Conservation (phyloP, 2,797 vertebrate species). For the Karalla daura region DNA sequence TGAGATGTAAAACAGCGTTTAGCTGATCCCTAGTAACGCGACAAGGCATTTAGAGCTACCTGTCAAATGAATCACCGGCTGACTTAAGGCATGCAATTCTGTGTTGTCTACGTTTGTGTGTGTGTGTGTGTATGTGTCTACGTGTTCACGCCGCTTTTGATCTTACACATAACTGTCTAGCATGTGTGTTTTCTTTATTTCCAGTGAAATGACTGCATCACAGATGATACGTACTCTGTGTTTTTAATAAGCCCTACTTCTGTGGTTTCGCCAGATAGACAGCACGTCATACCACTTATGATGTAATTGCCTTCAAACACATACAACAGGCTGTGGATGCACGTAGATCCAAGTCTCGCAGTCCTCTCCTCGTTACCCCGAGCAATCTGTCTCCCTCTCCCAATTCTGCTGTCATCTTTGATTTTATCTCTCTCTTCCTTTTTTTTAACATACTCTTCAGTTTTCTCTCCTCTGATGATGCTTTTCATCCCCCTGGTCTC, state of each 20-base stretch:
- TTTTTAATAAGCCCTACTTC: background rate
- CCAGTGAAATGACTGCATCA: background rate
- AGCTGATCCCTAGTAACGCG: slow-evolving; percentile 62
- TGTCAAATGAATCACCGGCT: slow-evolving; percentile 49
- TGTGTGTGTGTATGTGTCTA: slow-evolving; percentile 5
- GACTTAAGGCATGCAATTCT: slow-evolving; percentile 30
- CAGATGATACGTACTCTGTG: background rate
- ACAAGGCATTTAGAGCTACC: slow-evolving; percentile 63
- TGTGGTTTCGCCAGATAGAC: background rate
- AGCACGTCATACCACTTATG: background rate
- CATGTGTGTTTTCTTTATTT: slow-evolving; percentile 7
- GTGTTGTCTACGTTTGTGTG: background rate
- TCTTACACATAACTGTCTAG: slow-evolving; percentile 10
- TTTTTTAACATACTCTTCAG: background rate
- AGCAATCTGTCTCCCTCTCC: slow-evolving; percentile 6
- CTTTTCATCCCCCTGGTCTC: background rate
- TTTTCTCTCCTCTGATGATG: background rate
- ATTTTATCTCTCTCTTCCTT: background rate
- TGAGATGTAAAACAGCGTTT: slow-evolving; percentile 74
- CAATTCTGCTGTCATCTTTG: slow-evolving; percentile 11
- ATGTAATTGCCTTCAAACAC: background rate
- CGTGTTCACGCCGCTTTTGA: slow-evolving; percentile 23
- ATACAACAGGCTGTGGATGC: slow-evolving; percentile 1
- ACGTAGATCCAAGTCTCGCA: slow-evolving; percentile 27
- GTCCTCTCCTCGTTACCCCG: slow-evolving; percentile 4